Base-by-base conservation (phyloP, 2,888 invertebrate genomes). In the Dolichomitus sp. region DNA sequence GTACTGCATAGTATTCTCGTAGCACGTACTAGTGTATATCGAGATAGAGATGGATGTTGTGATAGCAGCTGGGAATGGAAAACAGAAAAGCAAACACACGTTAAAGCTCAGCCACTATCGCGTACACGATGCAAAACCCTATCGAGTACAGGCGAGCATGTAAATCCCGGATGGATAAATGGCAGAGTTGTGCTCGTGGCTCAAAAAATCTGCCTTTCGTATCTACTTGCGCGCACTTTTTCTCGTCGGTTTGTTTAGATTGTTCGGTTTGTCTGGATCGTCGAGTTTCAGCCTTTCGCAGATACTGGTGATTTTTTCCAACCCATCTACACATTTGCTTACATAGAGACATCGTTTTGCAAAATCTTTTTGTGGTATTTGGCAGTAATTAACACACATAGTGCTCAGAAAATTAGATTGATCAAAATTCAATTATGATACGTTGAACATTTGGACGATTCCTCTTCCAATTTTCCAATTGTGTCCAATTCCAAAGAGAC, bases 41-140 rank as follows among this genome's bases (percentile, higher is more conserved):
- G 1, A 48, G 33, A 48, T 19, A 42, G 33, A 57, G 42, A 40
- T 54, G 45, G 73, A 79, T 57, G 50, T 40, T 19, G 66, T 9
- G 72, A 66, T 65, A 66, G 52, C 63, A 50, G 50, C 33, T 68
- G 54, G 33, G 59, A 40, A 27, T 68, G 61, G 65, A 61, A 80
- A 80, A 61, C 68, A 72, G 65, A 61, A 42, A 57, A 19, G 30
- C 48, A 52, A 54, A 50, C 70, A 42, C 70, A 57, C 30, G 48
- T 11, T 33, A 61, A 72, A 72, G 72, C 61, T 72, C 48, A 33
- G 72, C 17, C 27, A 45, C 70, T 70, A 70, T 69, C 70, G 59
- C 17, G 57, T 54, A 42, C 54, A n/a, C 45, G 52, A 50, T 50
- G 52, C 19, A 50, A 30, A 68, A 50, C 30, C 45, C 59, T 33